These are phyloP conservation scores for Phrynosoma blainvillii DNA, from an alignment of 2,113 vertebrate species.

Conservation along the genomic window DNA sequence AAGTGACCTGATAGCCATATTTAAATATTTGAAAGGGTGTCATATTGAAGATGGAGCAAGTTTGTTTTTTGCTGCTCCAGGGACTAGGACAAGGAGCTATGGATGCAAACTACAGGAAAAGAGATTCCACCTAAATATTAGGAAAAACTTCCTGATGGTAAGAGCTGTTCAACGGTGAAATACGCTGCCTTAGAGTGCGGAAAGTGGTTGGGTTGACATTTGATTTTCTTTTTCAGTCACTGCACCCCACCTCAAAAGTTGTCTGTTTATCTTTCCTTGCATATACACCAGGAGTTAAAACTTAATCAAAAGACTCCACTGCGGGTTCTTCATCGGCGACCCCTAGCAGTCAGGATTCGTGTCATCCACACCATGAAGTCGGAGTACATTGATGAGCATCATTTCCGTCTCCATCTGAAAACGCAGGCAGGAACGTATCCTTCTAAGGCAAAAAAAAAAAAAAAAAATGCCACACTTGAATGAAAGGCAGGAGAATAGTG, in stretches of 20 bases:
- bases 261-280: background rate
- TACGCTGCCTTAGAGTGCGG: no score
- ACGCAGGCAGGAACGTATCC: conserved; percentile 99
- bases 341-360: conserved; percentile 86
- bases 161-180: no score
- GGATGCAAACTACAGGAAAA: no score
- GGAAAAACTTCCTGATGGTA: no score
- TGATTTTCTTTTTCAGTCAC: background rate
- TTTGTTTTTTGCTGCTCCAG: no score
- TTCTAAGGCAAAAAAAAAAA: background rate
- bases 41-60: no score
- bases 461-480: background rate
- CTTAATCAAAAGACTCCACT: conserved; percentile 96
- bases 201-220: background rate
- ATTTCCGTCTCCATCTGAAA: conserved; percentile 89
- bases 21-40: no score
- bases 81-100: no score
- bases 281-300: conserved; percentile 82
- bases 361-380: conserved; percentile 89
- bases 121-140: no score
- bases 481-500: background rate
- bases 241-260: background rate
- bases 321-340: conserved; percentile 91
- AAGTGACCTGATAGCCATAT: no score
- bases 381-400: conserved; percentile 84